Conservation (phyloP, 1,140 invertebrate genomes). For the Schlechtendalia chinensis region DNA sequence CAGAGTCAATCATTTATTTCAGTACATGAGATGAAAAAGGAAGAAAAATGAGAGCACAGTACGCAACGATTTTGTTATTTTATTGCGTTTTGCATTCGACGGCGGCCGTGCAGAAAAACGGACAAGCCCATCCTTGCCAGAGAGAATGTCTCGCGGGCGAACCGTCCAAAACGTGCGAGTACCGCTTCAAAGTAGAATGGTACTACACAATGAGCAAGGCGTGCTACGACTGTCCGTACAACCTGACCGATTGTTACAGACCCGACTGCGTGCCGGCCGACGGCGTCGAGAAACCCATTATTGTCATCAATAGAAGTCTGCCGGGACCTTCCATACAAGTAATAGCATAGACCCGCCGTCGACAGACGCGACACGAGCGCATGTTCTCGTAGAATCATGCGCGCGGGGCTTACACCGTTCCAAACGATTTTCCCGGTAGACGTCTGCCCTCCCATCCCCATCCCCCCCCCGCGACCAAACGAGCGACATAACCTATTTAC, state of each 20-base stretch:
- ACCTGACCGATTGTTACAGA: conserved; percentile 71
- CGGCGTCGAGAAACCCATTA: conserved; percentile 70
- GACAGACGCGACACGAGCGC: too few species aligned
- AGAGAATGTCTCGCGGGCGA: conserved; percentile 60
- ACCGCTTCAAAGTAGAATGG: conserved; percentile 71
- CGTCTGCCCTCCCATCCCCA: too few species aligned
- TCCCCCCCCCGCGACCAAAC: too few species aligned
- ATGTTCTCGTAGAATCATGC: too few species aligned
- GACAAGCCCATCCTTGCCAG: conserved; percentile 58
- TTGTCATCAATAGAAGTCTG: conserved; percentile 80
- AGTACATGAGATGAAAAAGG: conserved; percentile 21
- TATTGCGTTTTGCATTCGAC: not conserved
- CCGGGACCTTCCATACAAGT: conserved; percentile 84
- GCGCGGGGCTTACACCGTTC: too few species aligned
- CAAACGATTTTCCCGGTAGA: too few species aligned
- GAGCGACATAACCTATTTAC: too few species aligned
- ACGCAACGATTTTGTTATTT: not conserved
- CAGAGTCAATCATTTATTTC: not conserved
- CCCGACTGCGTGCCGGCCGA: conserved; percentile 80
- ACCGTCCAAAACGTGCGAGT: conserved; percentile 67
- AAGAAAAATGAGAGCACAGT: conserved; percentile 24
- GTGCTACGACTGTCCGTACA: conserved; percentile 78
- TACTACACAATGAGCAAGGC: conserved; percentile 84
- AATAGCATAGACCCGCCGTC: conserved; percentile 51
- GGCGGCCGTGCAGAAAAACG: not conserved